Conservation (phyloP, 1,140 invertebrate species). For the Tenebrio molitor region DNA sequence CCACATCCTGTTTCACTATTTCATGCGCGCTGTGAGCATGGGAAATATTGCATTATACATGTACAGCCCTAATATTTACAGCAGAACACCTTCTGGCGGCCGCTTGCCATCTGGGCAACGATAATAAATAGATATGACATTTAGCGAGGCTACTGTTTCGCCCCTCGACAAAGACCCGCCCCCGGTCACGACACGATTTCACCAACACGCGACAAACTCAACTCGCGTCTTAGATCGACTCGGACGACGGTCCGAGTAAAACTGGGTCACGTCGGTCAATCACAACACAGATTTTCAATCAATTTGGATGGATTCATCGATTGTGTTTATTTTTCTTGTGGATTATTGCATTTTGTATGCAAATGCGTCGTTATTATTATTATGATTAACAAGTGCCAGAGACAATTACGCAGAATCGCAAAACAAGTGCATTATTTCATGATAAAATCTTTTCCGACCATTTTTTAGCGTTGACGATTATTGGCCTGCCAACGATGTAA, state of each 20-base stretch:
- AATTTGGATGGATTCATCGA: too few species aligned
- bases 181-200: too few species aligned
- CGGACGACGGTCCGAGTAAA: too few species aligned
- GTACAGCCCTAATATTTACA: slow-evolving; percentile 57
- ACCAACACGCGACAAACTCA: too few species aligned
- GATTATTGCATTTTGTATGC: too few species aligned
- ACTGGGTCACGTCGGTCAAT: too few species aligned
- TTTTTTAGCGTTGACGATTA: slow-evolving; percentile 14
- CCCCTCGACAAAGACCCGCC: not conserved
- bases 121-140: slow-evolving; percentile 54
- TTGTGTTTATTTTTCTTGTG: too few species aligned
- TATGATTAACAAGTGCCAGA: too few species aligned
- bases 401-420: slow-evolving; percentile 1
- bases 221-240: too few species aligned
- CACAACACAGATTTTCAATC: too few species aligned
- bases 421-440: slow-evolving; percentile 14
- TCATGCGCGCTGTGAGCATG: slow-evolving; percentile 59
- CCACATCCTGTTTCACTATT: slow-evolving; percentile 59
- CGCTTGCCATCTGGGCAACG: slow-evolving; percentile 55
- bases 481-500: slow-evolving; percentile 17
- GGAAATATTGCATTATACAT: slow-evolving; percentile 63
- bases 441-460: not conserved
- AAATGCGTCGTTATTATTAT: too few species aligned
- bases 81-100: slow-evolving; percentile 57
- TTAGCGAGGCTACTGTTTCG: not conserved